Percentiles rank a stretch among this genome's conserved stretches.
These are phyloP conservation scores for Rhodeus uyekii DNA, from an alignment of 2,797 vertebrate genomes.

Conservation along the genomic window DNA sequence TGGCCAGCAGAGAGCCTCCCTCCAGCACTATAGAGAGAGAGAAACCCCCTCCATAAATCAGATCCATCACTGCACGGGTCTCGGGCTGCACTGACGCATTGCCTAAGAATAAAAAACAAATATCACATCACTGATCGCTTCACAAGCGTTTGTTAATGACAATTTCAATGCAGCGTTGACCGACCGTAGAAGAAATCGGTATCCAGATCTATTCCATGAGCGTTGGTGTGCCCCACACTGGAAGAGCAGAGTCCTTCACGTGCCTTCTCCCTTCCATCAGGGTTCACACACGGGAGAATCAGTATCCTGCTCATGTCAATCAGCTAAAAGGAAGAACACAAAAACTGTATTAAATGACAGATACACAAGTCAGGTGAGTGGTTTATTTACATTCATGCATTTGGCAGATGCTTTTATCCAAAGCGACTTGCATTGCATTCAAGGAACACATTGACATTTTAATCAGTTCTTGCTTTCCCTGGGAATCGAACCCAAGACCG, in stretches of 20 bases:
- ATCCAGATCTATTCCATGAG: constrained; percentile 87
- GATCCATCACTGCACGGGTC: constrained; percentile 88
- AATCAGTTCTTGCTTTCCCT: too few species aligned
- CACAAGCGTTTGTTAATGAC: not conserved
- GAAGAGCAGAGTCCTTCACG: constrained; percentile 87
- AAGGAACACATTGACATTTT: too few species aligned
- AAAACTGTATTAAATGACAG: not conserved
- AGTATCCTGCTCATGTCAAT: constrained; percentile 91
- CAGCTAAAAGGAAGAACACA: constrained; percentile 73
- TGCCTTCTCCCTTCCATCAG: constrained; percentile 88
- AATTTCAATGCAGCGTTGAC: constrained; percentile 41
- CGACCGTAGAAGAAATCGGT: constrained; percentile 89
- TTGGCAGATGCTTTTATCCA: too few species aligned
- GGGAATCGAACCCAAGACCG: too few species aligned
- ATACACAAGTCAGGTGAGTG: too few species aligned
- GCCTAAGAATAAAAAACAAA: constrained; percentile 68
- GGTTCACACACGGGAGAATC: constrained; percentile 93
- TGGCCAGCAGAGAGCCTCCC: constrained; percentile 89
- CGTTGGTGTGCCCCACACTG: constrained; percentile 78
- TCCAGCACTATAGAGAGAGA: constrained; percentile 92
- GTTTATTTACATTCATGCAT: too few species aligned
- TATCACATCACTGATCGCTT: not conserved
- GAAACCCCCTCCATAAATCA: constrained; percentile 86
- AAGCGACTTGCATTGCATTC: too few species aligned
- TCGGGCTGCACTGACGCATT: constrained; percentile 89